A percentile compares a stretch with the other conserved stretches of the same genome.
These are phyloP conservation scores for Podarcis cretensis DNA, from an alignment of 2,113 vertebrate genomes.

Conservation along the genomic window DNA sequence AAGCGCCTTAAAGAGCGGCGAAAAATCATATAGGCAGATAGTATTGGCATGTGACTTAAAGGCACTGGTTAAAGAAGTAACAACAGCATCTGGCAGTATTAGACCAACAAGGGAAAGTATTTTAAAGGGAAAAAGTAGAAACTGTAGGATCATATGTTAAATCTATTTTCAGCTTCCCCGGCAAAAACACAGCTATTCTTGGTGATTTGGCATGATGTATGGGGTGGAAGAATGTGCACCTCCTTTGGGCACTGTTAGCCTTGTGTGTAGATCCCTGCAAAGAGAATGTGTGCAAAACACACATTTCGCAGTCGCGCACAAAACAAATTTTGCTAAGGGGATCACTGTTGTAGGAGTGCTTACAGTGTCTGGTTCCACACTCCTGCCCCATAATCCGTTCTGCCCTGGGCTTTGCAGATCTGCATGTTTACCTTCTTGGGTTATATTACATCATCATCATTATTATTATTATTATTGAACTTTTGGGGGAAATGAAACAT, in stretches of 20 bases:
- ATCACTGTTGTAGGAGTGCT: background rate
- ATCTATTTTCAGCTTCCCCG: background rate
- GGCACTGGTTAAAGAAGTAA: background rate
- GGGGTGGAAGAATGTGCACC: background rate
- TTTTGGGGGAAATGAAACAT: no score
- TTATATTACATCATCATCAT: background rate
- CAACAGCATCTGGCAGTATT: slow-evolving; percentile 17
- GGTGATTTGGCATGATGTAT: background rate
- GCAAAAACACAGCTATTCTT: background rate
- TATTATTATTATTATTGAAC: background rate
- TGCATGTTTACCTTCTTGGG: background rate
- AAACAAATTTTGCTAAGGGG: background rate
- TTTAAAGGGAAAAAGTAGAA: background rate
- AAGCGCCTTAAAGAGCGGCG: background rate
- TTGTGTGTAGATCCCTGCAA: background rate
- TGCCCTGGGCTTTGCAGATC: rapidly evolving
- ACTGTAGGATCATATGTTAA: rapidly evolving
- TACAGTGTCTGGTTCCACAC: slow-evolving; percentile 62
- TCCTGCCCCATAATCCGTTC: slow-evolving; percentile 21
- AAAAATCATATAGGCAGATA: background rate
- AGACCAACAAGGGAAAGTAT: slow-evolving; percentile 43
- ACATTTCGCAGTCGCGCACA: rapidly evolving
- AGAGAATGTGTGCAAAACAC: background rate
- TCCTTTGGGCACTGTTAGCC: background rate
- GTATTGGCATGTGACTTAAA: slow-evolving; percentile 6